Percentiles rank a stretch among this genome's conserved stretches.
Conservation (phyloP, 2,797 vertebrate species). For the Potorous gilbertii region DNA sequence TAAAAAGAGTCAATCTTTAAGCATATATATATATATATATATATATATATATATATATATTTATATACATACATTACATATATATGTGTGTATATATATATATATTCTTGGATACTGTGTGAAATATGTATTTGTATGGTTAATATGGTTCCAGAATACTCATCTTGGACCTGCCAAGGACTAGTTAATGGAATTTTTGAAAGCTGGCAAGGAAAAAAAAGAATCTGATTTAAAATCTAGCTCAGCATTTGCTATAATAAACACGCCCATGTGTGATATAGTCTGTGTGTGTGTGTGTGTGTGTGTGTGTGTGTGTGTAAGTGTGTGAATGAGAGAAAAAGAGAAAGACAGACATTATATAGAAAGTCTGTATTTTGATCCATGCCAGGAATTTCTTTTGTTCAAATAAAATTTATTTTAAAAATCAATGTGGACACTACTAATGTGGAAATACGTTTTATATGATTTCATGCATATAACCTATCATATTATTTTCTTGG, state of each 20-base stretch:
- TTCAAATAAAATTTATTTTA: neutral
- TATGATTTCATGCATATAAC: neutral
- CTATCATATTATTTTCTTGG: neutral
- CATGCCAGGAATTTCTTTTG: neutral
- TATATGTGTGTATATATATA: neutral
- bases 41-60: too few species aligned
- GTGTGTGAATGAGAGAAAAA: constrained; percentile 11
- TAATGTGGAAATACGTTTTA: neutral
- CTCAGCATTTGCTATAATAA: neutral
- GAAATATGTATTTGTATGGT: constrained; percentile 30
- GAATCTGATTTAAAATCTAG: neutral
- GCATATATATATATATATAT: constrained; percentile 27
- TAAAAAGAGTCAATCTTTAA: constrained; percentile 50
- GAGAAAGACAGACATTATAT: neutral
- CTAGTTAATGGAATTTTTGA: constrained; percentile 30
- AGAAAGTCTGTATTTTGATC: neutral
- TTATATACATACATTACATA: constrained; percentile 54
- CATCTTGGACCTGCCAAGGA: constrained; percentile 40
- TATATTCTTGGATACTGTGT: neutral
- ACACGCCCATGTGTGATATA: neutral
- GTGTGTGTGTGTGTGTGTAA: too few species aligned
- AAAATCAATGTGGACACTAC: neutral
- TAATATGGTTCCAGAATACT: constrained; percentile 42
- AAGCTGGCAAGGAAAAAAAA: constrained; percentile 39
- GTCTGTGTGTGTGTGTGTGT: neutral